Conservation (phyloP, 2,888 invertebrate genomes). For the Catotricha subobsoleta region DNA sequence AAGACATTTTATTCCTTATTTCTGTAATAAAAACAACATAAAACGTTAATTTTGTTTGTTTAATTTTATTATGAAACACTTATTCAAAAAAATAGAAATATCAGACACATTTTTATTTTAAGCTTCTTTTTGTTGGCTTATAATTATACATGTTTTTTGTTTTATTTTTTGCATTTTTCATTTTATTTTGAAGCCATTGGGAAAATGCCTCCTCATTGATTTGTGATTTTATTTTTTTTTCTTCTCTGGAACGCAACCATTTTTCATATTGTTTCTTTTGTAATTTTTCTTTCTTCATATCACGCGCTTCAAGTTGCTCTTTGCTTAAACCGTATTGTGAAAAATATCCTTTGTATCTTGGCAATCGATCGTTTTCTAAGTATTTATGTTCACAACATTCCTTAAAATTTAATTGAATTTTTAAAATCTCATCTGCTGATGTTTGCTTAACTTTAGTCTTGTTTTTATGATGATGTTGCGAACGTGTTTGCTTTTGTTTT, state of each 20-base stretch:
- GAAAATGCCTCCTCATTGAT: constrained; percentile 35
- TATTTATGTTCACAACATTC: constrained; percentile 29
- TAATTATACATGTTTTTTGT: constrained; percentile 27
- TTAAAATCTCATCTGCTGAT: constrained; percentile 7
- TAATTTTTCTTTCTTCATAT: constrained; percentile 19
- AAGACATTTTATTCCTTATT: too few species aligned
- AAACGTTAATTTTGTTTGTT: too few species aligned
- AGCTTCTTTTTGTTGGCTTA: too few species aligned
- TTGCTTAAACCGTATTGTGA: constrained; percentile 36
- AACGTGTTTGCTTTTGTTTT: not conserved
- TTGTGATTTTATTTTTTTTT: constrained; percentile 28
- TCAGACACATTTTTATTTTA: too few species aligned
- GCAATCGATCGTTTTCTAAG: constrained; percentile 26
- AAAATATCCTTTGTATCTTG: constrained; percentile 33
- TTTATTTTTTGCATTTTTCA: constrained; percentile 26
- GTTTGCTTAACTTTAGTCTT: not conserved
- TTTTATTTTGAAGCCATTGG: constrained; percentile 33
- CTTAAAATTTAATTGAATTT: constrained; percentile 24
- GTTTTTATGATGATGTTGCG: not conserved
- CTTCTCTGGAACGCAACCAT: constrained; percentile 17
- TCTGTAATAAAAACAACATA: too few species aligned
- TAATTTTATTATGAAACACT: too few species aligned
- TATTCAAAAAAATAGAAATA: too few species aligned
- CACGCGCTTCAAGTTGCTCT: constrained; percentile 29
- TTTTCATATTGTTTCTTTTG: constrained; percentile 18